Percentiles rank a stretch among this genome's conserved stretches.
These are phyloP conservation scores for Calypte anna DNA, from an alignment of 2,113 vertebrate genomes.

Conservation along the genomic window DNA sequence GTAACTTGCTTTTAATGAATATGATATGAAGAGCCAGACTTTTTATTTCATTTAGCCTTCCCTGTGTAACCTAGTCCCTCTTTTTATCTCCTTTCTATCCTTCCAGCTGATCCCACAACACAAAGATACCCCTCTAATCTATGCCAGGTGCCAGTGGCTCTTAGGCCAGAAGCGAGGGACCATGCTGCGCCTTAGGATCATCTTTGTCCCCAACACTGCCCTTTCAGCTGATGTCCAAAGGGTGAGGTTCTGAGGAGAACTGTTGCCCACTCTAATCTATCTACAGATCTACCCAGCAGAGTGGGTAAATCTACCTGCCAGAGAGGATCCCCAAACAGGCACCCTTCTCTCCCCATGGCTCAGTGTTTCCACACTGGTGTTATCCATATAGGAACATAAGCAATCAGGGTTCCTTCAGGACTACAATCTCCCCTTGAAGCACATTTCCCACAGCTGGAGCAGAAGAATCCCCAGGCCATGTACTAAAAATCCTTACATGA, in stretches of 20 bases:
- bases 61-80: background rate
- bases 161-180: background rate
- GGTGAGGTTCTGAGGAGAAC: too few species aligned
- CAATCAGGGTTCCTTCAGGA: background rate
- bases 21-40: background rate
- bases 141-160: background rate
- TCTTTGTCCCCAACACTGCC: background rate
- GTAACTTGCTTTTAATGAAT: constrained; percentile 29
- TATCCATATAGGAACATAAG: background rate
- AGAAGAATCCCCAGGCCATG: background rate
- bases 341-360: background rate
- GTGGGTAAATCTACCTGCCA: background rate
- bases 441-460: fast-evolving
- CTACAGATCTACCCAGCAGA: background rate
- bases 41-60: background rate
- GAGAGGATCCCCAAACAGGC: background rate
- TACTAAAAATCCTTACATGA: background rate
- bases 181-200: background rate
- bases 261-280: fast-evolving
- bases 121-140: background rate
- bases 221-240: background rate
- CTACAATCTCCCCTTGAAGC: background rate
- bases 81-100: background rate
- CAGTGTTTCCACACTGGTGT: background rate
- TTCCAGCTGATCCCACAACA: background rate